A percentile compares a stretch with the other conserved stretches of the same genome.
Evolutionary conservation across 2,797 vertebrate genomes (phyloP).

Genomic region (Danio choprae): DNA sequence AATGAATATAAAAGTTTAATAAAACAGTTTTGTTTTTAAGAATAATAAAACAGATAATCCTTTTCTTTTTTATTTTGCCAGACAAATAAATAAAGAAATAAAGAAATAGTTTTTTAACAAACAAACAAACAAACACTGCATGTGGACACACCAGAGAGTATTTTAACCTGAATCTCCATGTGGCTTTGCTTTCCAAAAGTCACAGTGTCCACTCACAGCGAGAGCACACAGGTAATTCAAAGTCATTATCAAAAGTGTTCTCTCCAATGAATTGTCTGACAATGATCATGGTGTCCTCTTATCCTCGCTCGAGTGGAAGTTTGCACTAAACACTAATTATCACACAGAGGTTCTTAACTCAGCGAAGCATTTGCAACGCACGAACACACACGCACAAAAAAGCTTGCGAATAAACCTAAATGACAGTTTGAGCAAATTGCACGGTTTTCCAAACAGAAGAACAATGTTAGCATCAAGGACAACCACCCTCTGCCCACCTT

Average conservation of each 20-base stretch:
- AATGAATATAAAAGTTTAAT: no score
- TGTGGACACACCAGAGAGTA: not conserved
- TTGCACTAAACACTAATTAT: slow-evolving; percentile 46
- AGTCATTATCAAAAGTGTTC: slow-evolving; percentile 51
- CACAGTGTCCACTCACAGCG: not conserved
- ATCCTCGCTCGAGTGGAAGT: slow-evolving; percentile 39
- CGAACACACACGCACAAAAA: not conserved
- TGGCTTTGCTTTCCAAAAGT: slow-evolving; percentile 27
- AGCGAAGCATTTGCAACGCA: not conserved
- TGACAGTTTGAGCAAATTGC: slow-evolving; percentile 31
- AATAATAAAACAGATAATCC: no score
- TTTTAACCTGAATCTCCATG: slow-evolving; percentile 17
- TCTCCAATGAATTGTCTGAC: slow-evolving; percentile 42
- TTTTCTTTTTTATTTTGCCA: no score
- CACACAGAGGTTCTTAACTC: slow-evolving; percentile 24
- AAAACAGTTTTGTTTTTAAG: no score
- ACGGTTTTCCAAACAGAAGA: slow-evolving; percentile 10
- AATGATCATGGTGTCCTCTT: slow-evolving; percentile 37
- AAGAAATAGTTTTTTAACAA: no score
- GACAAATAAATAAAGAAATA: no score
- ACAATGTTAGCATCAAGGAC: slow-evolving; percentile 32
- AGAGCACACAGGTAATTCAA: slow-evolving; percentile 40
- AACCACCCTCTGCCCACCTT: slow-evolving; percentile 13
- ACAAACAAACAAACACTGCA: not conserved
- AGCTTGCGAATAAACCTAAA: slow-evolving; percentile 11